A percentile compares a stretch with the other conserved stretches of the same genome.
Evolutionary conservation across 2,113 vertebrate genomes (phyloP).

Genomic region (Cisticola juncidis): DNA sequence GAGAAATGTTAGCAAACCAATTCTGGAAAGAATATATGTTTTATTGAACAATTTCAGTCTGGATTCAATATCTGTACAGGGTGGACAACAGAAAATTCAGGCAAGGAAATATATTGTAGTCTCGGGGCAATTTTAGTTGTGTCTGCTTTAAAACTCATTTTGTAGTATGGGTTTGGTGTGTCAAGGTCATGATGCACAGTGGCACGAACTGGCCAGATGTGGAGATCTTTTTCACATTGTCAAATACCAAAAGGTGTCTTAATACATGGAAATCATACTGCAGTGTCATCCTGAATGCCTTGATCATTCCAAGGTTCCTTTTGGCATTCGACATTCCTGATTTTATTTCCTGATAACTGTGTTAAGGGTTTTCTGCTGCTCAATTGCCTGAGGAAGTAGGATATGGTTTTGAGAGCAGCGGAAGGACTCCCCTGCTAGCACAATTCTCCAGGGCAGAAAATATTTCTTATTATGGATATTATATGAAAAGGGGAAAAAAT

Average conservation of each 20-base stretch:
- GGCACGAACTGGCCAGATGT: not conserved
- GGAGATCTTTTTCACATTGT: not conserved
- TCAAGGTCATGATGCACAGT: rapidly evolving
- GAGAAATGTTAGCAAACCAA: not conserved
- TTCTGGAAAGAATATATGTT: not conserved
- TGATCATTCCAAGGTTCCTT: not conserved
- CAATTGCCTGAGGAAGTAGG: not conserved
- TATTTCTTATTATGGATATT: not conserved
- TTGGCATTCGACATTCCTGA: not conserved
- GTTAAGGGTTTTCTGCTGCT: not conserved
- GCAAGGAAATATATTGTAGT: not conserved
- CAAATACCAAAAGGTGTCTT: not conserved
- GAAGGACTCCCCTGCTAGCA: not conserved
- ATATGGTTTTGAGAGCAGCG: not conserved
- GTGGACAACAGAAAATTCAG: not conserved
- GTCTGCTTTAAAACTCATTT: not conserved
- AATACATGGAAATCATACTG: not conserved
- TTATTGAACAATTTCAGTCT: not conserved
- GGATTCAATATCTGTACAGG: not conserved
- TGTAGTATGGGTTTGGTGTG: not conserved
- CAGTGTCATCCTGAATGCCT: not conserved
- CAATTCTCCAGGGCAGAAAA: not conserved
- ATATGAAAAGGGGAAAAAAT: not conserved
- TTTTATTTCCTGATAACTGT: not conserved
- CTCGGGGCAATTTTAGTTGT: not conserved